Conservation (phyloP, 2,113 vertebrate genomes). For the Martes martes region DNA sequence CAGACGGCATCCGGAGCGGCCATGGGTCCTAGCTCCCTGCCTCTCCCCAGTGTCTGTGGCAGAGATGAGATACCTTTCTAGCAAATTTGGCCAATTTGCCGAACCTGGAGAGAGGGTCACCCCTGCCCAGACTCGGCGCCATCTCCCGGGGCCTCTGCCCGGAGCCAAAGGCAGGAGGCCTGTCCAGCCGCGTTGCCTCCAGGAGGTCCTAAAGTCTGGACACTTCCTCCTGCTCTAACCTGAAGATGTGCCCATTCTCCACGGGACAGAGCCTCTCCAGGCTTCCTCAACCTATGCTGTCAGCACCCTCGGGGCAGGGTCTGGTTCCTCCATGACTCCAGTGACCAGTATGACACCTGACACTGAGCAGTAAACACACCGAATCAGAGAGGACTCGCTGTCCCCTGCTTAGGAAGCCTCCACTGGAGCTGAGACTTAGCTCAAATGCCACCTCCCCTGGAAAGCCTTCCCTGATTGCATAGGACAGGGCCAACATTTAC, state of each 20-base stretch:
- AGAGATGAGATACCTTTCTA: background rate
- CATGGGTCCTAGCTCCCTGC: background rate
- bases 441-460: background rate
- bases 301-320: background rate
- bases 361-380: rapidly evolving
- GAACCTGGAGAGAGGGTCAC: background rate
- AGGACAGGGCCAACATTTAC: background rate
- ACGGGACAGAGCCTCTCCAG: background rate
- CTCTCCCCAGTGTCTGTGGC: background rate
- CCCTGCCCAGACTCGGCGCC: background rate
- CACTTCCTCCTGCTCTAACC: too few relatives aligned
- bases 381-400: rapidly evolving
- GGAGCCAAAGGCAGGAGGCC: background rate
- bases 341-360: background rate
- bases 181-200: background rate
- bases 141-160: background rate
- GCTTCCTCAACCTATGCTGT: rapidly evolving
- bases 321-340: rapidly evolving
- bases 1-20: rapidly evolving
- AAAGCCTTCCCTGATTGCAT: background rate
- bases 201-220: too few relatives aligned
- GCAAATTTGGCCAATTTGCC: background rate
- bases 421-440: background rate
- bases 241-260: background rate
- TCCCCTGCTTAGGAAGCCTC: background rate